Percentiles rank a stretch among this genome's conserved stretches.
These are phyloP conservation scores for Heterohyrax brucei DNA, from an alignment of 2,797 vertebrate genomes.

Conservation along the genomic window DNA sequence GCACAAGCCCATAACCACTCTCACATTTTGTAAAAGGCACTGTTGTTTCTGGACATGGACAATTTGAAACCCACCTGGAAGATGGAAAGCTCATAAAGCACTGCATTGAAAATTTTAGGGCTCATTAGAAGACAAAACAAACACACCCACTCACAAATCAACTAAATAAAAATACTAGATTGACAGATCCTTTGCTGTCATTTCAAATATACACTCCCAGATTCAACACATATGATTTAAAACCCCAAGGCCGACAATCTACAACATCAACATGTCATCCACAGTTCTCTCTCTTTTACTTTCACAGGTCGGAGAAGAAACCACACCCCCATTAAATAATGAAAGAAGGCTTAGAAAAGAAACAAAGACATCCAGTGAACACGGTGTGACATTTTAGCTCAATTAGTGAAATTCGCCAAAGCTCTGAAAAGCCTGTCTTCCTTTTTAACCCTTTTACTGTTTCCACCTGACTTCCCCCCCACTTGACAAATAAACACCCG, in stretches of 20 bases:
- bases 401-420: constrained; percentile 22
- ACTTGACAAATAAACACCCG: background rate
- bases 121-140: constrained; percentile 59
- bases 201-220: background rate
- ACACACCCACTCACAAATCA: background rate
- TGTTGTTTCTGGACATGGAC: constrained; percentile 90
- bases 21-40: constrained; percentile 90
- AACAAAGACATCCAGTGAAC: constrained; percentile 56
- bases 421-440: background rate
- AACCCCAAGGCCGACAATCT: background rate
- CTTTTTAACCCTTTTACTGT: background rate
- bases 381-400: background rate
- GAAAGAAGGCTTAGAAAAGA: constrained; percentile 65
- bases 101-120: background rate
- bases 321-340: background rate
- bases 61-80: constrained; percentile 94
- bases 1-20: constrained; percentile 91
- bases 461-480: background rate
- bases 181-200: constrained; percentile 53
- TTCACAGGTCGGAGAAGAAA: constrained; percentile 57
- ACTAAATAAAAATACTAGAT: constrained; percentile 23
- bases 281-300: constrained; percentile 9
- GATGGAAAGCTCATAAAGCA: constrained; percentile 84
- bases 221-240: constrained; percentile 20
- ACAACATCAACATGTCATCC: constrained; percentile 29